A percentile compares a stretch with the other conserved stretches of the same genome.
Conservation (phyloP, 2,888 invertebrate species). For the Agrotis clavis region DNA sequence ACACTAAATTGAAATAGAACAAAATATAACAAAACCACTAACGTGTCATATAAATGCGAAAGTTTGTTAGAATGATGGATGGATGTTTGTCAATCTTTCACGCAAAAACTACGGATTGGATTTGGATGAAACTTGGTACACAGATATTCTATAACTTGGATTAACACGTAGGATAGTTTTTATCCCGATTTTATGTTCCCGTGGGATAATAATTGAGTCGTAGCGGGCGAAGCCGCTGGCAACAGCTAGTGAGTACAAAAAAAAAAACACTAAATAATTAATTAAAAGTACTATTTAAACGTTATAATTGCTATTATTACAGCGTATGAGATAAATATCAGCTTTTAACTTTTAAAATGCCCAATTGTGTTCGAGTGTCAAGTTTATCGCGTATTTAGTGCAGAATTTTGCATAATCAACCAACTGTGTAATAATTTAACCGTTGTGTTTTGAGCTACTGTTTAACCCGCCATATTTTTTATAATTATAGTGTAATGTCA, state of each 20-base stretch:
- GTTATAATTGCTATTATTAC: constrained; percentile 72
- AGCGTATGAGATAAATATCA: constrained; percentile 73
- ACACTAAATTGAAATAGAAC: constrained; percentile 44
- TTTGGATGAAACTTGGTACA: no score
- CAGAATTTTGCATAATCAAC: constrained; percentile 78
- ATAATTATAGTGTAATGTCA: no score
- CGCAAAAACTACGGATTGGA: no score
- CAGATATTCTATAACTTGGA: no score
- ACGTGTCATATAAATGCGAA: no score
- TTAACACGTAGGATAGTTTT: no score
- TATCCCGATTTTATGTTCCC: no score
- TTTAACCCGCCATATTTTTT: neutral
- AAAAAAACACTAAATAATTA: constrained; percentile 33
- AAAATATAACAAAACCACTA: constrained; percentile 4
- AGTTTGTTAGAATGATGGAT: no score
- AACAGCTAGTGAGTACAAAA: constrained; percentile 22
- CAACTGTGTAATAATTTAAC: constrained; percentile 67
- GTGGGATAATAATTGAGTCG: no score
- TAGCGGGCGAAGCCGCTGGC: no score
- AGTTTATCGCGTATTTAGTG: constrained; percentile 63
- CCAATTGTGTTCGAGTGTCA: constrained; percentile 73
- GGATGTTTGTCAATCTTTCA: no score
- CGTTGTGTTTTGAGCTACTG: constrained; percentile 22
- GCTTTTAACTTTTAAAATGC: constrained; percentile 65
- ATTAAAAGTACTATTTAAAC: constrained; percentile 54